Conservation (phyloP, 2,888 invertebrate genomes). For the Sclerodermus sp. region DNA sequence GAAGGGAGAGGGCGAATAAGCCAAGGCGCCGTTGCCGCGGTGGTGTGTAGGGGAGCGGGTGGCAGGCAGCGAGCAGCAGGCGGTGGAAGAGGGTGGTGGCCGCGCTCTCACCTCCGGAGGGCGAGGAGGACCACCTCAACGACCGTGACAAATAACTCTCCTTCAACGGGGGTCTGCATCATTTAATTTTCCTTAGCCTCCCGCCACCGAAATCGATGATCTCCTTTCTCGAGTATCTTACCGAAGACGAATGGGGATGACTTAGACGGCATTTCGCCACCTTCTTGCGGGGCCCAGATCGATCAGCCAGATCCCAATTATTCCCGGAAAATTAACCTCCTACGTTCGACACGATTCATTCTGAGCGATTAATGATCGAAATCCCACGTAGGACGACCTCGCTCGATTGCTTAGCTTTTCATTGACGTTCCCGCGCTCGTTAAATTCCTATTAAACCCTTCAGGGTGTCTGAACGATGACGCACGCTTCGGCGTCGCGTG, state of each 20-base stretch:
- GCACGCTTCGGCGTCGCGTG: no score
- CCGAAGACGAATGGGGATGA: slow-evolving; percentile 55
- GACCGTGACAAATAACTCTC: slow-evolving; percentile 55
- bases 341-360: slow-evolving; percentile 27
- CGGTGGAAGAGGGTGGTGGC: no score
- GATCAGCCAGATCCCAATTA: slow-evolving; percentile 52
- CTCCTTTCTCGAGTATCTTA: slow-evolving; percentile 51
- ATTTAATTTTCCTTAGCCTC: slow-evolving; percentile 56
- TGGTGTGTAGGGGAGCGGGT: no score
- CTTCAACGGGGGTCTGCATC: slow-evolving; percentile 54
- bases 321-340: slow-evolving; percentile 50
- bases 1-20: slow-evolving; percentile 5
- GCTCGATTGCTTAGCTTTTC: background rate
- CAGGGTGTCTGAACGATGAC: no score
- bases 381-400: slow-evolving; percentile 5
- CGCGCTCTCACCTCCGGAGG: slow-evolving; percentile 5
- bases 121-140: slow-evolving; percentile 28
- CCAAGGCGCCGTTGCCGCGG: no score
- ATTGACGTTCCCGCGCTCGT: background rate
- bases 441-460: background rate
- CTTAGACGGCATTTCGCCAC: slow-evolving; percentile 50
- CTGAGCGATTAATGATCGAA: slow-evolving; percentile 22
- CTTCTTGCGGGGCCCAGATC: slow-evolving; percentile 34
- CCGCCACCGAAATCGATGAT: slow-evolving; percentile 54
- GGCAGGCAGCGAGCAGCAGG: no score